Base-by-base conservation (phyloP, 53 echinoderm and acorn worm genomes). In the Apostichopus leukothele region DNA sequence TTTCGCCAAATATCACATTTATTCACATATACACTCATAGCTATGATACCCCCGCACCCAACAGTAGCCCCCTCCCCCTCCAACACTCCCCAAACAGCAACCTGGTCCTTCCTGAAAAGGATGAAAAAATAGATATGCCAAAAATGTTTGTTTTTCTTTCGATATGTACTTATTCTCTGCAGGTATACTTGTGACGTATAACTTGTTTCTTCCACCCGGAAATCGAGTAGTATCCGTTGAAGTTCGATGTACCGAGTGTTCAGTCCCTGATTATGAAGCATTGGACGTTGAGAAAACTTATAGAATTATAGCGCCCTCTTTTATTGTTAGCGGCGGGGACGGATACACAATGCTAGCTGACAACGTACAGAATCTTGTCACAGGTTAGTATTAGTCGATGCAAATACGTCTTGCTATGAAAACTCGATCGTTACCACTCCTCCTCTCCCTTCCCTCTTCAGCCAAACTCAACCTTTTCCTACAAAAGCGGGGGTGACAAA, bases 161-260 rank as follows among this genome's bases (percentile, higher is more conserved):
- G 1, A 61, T 39, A 61, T 11, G 61, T 1, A 61, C 61, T 11
- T 61, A 5, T 61, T 61, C 13, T 63, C 21, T 53, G 25, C 88
- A 98, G 99, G 99, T 60, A 61, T 98, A 51, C 67, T 93, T 66
- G 95, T 98, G 13, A 90, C 87, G 4, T 96, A 92, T 71, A 91
- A 93, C 67, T 66, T 96, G 0, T 71, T 86, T 0, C 86, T 90
- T 20, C 79, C 83, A 6, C 76, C 74, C 1, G 91, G 92, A 3
- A 80, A 78, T 6, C 89, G 99, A n/a, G 99, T 96, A 7, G 93
- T 91, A 4, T 76, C 61, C 1, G 91, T 86, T n/a, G 88, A 92
- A 53, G 95, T 91, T 0, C 78, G 91, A 0, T 98, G 99, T 74
- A 91, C 95, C 1, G 90, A 95, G 27, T 98, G 99, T 68, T 27